Evolutionary conservation across 2,113 vertebrate species (phyloP).

Genomic region (Hippocampus mohnikei): DNA sequence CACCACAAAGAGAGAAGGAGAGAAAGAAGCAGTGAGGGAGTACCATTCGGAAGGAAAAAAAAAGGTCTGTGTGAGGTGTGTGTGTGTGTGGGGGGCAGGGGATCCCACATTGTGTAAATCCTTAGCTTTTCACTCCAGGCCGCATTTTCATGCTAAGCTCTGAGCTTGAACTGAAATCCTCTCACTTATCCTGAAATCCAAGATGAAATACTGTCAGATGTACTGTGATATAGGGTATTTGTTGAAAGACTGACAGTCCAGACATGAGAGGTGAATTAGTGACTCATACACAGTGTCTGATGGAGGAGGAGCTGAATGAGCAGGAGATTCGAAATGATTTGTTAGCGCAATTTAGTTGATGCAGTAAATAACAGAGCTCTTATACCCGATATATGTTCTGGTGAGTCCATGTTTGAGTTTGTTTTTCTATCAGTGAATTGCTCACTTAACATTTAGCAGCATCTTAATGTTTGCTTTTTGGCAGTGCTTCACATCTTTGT

Average conservation of each 20-base stretch:
- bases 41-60: slow-evolving; percentile 16
- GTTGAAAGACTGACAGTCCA: slow-evolving; percentile 45
- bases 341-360: slow-evolving; percentile 29
- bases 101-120: slow-evolving; percentile 53
- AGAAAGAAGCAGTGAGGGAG: slow-evolving; percentile 24
- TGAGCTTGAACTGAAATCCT: slow-evolving; percentile 70
- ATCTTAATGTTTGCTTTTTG: neutral
- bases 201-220: slow-evolving; percentile 77
- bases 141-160: slow-evolving; percentile 68
- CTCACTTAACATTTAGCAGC: neutral
- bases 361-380: slow-evolving; percentile 9
- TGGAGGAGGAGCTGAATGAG: slow-evolving; percentile 16
- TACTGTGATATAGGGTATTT: slow-evolving; percentile 64
- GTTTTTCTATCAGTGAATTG: neutral
- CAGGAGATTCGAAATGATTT: slow-evolving; percentile 48
- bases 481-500: neutral
- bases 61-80: slow-evolving; percentile 23
- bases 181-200: slow-evolving; percentile 73
- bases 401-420: neutral
- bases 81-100: too few species aligned
- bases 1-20: slow-evolving; percentile 25
- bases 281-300: slow-evolving; percentile 40
- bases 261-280: slow-evolving; percentile 32
- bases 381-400: neutral
- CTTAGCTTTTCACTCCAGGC: slow-evolving; percentile 54